These are phyloP conservation scores for Tethya wilhelma DNA, from an alignment of 37 sponge, comb jelly and placozoan species.

Conservation along the genomic window DNA sequence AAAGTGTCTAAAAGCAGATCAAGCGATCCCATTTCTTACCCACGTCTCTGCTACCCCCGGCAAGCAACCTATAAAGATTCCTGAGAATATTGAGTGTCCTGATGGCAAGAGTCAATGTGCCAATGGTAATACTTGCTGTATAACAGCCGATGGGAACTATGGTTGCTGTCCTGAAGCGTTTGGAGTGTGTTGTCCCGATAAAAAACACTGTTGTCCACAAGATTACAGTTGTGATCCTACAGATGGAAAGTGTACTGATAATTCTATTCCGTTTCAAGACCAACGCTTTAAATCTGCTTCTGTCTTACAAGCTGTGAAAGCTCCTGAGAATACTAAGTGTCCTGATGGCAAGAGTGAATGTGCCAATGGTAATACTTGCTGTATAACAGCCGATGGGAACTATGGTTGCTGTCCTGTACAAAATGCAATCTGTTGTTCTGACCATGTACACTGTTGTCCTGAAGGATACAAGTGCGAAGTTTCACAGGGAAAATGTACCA, in stretches of 20 bases:
- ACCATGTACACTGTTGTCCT: slow-evolving; percentile 62
- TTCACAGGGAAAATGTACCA: neutral
- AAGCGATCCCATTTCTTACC: too few relatives aligned
- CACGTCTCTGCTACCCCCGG: too few relatives aligned
- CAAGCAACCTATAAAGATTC: neutral
- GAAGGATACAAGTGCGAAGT: slow-evolving; percentile 50
- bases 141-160: slow-evolving; percentile 27
- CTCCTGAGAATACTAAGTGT: slow-evolving; percentile 24
- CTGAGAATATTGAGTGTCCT: slow-evolving; percentile 41
- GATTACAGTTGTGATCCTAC: slow-evolving; percentile 49
- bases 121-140: slow-evolving; percentile 80
- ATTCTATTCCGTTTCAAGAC: too few relatives aligned
- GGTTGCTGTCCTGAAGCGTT: slow-evolving; percentile 75
- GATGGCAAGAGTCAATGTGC: slow-evolving; percentile 66
- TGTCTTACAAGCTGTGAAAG: neutral
- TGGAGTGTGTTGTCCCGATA: slow-evolving; percentile 15
- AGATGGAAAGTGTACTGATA: neutral
- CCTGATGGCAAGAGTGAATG: slow-evolving; percentile 69
- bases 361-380: slow-evolving; percentile 78
- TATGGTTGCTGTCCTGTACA: slow-evolving; percentile 75
- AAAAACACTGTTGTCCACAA: slow-evolving; percentile 59
- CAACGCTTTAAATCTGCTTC: too few relatives aligned
- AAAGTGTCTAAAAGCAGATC: neutral
- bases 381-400: slow-evolving; percentile 40
- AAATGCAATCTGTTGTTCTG: slow-evolving; percentile 1